Percentiles rank a stretch among this genome's conserved stretches.
Evolutionary conservation across 2,888 invertebrate genomes (phyloP).

Genomic region (Epirrhoe tristata): DNA sequence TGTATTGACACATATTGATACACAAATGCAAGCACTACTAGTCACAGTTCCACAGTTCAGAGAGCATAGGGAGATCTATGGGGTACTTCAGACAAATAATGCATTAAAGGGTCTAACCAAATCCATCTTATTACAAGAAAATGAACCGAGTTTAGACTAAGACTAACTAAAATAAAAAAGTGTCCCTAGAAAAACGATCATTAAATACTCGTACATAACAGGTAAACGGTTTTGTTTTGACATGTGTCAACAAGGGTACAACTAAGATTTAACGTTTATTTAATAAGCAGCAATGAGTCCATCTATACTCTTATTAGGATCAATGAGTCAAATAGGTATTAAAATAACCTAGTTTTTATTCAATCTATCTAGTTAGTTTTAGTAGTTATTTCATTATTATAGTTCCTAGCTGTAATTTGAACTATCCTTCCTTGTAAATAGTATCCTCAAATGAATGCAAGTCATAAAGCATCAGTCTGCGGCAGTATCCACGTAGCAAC

Average conservation of each 20-base stretch:
- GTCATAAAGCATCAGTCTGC: background rate
- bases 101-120: background rate
- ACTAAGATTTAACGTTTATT: too few relatives aligned
- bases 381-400: background rate
- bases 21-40: background rate
- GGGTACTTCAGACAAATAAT: background rate
- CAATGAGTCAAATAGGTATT: background rate
- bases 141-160: background rate
- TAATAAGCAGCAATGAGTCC: too few relatives aligned
- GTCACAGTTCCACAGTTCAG: background rate
- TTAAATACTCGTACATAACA: too few relatives aligned
- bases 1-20: background rate
- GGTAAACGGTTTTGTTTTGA: too few relatives aligned
- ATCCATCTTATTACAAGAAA: too few relatives aligned
- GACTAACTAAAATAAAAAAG: too few relatives aligned
- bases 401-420: background rate
- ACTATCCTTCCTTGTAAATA: background rate
- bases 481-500: slow-evolving; percentile 12
- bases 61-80: too few relatives aligned
- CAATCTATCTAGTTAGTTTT: too few relatives aligned
- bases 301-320: background rate
- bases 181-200: too few relatives aligned
- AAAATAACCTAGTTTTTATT: background rate
- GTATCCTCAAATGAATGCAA: background rate
- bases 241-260: too few relatives aligned